phyloP scores from a whole-genome alignment of 1,140 invertebrate genomes.

The Brachionus asplanchnoidis region DNA sequence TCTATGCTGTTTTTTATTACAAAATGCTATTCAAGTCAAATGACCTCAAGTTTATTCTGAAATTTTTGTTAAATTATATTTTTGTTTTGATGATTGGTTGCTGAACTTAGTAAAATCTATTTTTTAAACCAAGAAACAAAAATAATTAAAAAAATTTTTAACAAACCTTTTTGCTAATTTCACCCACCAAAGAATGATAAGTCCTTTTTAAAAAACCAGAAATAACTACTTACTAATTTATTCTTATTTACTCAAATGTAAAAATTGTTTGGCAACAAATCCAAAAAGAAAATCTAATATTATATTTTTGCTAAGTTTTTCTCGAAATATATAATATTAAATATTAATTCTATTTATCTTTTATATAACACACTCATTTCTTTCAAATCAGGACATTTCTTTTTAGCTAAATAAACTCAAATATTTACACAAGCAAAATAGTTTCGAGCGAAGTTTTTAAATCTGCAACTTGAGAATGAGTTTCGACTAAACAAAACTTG shows the following conservation, averaged over 20 bases:
- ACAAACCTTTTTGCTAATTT: too few species aligned
- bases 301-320: background rate
- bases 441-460: background rate
- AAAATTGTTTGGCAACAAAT: background rate
- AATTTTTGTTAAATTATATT: too few species aligned
- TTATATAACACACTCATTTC: constrained; percentile 4
- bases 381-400: constrained; percentile 35
- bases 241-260: background rate
- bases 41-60: too few species aligned
- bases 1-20: too few species aligned
- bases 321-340: background rate
- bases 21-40: too few species aligned
- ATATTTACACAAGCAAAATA: constrained; percentile 14
- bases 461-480: background rate
- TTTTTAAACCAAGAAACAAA: too few species aligned
- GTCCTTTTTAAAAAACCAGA: background rate
- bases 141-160: too few species aligned
- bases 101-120: too few species aligned
- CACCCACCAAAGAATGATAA: too few species aligned
- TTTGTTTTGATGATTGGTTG: too few species aligned
- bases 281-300: background rate
- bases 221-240: background rate
- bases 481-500: background rate
- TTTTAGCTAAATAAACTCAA: constrained; percentile 19
- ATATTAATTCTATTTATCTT: constrained; percentile 35